Evolutionary conservation across 2,888 invertebrate species (phyloP).

Genomic region (Abrostola tripartita): DNA sequence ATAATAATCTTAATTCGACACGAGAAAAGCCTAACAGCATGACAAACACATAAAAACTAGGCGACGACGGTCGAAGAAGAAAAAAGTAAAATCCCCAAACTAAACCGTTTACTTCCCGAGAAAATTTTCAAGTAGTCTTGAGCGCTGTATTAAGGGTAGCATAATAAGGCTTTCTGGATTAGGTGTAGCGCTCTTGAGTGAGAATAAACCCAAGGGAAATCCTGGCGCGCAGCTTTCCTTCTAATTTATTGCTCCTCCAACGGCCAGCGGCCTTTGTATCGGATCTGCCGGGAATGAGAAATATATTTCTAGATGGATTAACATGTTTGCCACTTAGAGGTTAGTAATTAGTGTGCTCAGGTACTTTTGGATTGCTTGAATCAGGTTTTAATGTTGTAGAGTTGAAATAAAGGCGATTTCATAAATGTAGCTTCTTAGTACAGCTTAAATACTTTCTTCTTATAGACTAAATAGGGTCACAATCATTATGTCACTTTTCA

Average conservation of each 20-base stretch:
- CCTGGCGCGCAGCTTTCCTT: slow-evolving; percentile 86
- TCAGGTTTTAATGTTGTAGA: slow-evolving; percentile 12
- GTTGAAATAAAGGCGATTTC: slow-evolving; percentile 9
- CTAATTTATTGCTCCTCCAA: slow-evolving; percentile 87
- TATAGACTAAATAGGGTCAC: no score
- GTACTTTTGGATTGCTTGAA: slow-evolving; percentile 60
- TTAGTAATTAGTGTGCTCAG: slow-evolving; percentile 78
- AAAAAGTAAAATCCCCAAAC: slow-evolving; percentile 64
- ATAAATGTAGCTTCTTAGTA: not conserved
- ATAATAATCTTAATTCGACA: slow-evolving; percentile 32
- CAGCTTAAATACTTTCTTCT: no score
- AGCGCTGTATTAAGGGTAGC: slow-evolving; percentile 87
- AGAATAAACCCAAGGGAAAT: slow-evolving; percentile 88
- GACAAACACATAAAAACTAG: slow-evolving; percentile 61
- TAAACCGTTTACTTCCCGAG: slow-evolving; percentile 80
- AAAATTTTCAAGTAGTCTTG: slow-evolving; percentile 88
- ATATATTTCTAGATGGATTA: slow-evolving; percentile 86
- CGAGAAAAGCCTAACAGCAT: slow-evolving; percentile 18
- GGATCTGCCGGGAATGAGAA: slow-evolving; percentile 83
- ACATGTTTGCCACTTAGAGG: slow-evolving; percentile 78
- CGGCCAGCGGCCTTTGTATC: slow-evolving; percentile 87
- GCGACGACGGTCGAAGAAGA: slow-evolving; percentile 58
- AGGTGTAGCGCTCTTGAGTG: slow-evolving; percentile 87
- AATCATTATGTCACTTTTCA: not conserved
- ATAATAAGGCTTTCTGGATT: slow-evolving; percentile 89